Base-by-base conservation (phyloP, 2,888 invertebrate species). In the Nebria salina region DNA sequence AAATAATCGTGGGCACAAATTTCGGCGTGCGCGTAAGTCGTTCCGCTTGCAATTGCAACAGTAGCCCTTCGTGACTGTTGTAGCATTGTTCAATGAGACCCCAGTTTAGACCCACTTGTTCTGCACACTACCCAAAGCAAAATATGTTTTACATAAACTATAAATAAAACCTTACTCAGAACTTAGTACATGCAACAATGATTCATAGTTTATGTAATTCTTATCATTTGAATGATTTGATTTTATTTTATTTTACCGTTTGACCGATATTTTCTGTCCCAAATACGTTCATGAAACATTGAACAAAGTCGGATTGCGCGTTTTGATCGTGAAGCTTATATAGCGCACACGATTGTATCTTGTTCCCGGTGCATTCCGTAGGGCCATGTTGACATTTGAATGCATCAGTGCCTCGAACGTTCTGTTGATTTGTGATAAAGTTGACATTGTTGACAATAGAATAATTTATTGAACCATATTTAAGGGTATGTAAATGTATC, bases 351-450 rank as follows among this genome's bases (percentile, higher is more conserved):
- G 92, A 92, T 85, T 93, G 92, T 65, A 93, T 89, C 79, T 91
- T 88, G 85, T 94, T 93, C 3, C 93, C 93, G 72, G 88, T 86
- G 83, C 94, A 94, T 86, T 93, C 93, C 0, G 87, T 84, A 0
- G 91, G 90, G 0, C 94, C 93, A 85, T 93, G 93, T 86, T 93
- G 93, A 85, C 94, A 94, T 82, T 88, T 86, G 84, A 93, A 93
- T 0, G 89, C 87, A 26, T 85, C 86, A 43, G 89, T 87, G 8
- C 89, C 89, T 9, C 86, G 83, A 70, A 84, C 78, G 4, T 88
- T 88, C 87, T 88, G 64, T 41, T 65, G 75, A 65, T 65, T 76
- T 20, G 20, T 20, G 20, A 20, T 20, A 20, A 20, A 20, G 20
- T 20, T 20, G 20, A 20, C 20, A 20, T 20, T 20, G 20, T 20